Evolutionary conservation across 2,888 invertebrate genomes (phyloP), one percentile per base, ranked within the genome.

Genomic region (Iselma pallidipennis): DNA sequence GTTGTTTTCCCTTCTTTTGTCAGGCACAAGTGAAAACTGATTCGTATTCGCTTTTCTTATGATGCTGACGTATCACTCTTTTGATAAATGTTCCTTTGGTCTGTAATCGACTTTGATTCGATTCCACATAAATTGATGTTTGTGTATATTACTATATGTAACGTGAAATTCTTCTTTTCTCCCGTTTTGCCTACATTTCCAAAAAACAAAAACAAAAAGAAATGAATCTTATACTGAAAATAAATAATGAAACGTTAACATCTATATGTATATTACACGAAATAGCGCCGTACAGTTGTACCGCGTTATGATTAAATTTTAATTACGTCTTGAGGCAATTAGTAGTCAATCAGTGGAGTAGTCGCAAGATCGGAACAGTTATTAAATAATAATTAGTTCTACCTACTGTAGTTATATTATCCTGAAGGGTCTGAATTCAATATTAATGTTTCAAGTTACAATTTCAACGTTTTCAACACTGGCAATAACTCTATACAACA

Each of bases 371-470:
- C 71, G 67, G 69, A 60, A 64, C 68, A 75, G 80, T 81, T 81
- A 81, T 81, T 81, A 82, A 81, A 81, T 80, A 78, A 79, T 81
- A 80, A 81, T 81, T 81, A 81, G 78, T 69, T 67, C 67, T 76
- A 76, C 78, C 74, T 75, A 78, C 75, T 76, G 76, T 75, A 76
- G 76, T 75, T 75, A 73, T 78, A 78, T 76, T 77, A 77, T 70
- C 66, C 67, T 61, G 60, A 67, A 71, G 77, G 77, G 76, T 71
- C 70, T 72, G 68, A 76, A 77, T 79, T 79, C 77, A 79, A 80
- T 79, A 80, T 80, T 80, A 81, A 81, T 63, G 52, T 57, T 61
- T 54, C 37, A 50, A 50, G 23, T 49, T 49, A 49, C 25, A 28
- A 49, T 25, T 49, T 28, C 31, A 33, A 33, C 19, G 37, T 37